Conservation (phyloP, 2,888 invertebrate species). For the Cecidostiba fungosa region DNA sequence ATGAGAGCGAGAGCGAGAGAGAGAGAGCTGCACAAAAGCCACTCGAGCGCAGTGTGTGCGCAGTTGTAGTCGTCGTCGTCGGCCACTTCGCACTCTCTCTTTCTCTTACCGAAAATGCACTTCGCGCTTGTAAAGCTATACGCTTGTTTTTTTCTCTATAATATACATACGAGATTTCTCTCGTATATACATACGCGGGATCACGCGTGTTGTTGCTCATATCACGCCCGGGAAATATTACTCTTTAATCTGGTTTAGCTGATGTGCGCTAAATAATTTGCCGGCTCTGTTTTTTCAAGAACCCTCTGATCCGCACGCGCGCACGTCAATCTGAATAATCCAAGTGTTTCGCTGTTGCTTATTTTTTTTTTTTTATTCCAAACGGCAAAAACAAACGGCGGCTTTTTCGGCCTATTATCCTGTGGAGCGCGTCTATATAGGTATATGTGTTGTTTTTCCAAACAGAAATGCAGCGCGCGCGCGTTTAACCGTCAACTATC, state of each 20-base stretch:
- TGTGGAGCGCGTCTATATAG: no score
- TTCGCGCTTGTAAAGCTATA: slow-evolving; percentile 13
- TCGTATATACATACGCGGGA: neutral
- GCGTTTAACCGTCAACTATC: neutral
- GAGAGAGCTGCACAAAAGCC: slow-evolving; percentile 12
- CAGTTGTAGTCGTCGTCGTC: slow-evolving; percentile 18
- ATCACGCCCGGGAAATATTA: neutral
- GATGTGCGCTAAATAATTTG: neutral
- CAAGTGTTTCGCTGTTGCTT: neutral
- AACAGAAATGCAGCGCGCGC: neutral
- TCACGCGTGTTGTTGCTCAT: neutral
- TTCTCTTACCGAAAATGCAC: slow-evolving; percentile 39
- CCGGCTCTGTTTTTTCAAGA: neutral
- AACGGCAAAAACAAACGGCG: neutral
- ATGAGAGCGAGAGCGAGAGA: no score
- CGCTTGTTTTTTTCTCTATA: neutral
- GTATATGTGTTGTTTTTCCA: neutral
- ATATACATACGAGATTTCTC: neutral
- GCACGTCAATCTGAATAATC: neutral
- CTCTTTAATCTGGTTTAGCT: slow-evolving; percentile 1
- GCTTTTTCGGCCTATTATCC: neutral
- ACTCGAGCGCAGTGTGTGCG: slow-evolving; percentile 46
- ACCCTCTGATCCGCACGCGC: neutral
- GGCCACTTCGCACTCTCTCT: slow-evolving; percentile 40
- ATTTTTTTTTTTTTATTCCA: neutral